Conservation (phyloP, 2,113 vertebrate genomes). For the Calidris pygmaea region DNA sequence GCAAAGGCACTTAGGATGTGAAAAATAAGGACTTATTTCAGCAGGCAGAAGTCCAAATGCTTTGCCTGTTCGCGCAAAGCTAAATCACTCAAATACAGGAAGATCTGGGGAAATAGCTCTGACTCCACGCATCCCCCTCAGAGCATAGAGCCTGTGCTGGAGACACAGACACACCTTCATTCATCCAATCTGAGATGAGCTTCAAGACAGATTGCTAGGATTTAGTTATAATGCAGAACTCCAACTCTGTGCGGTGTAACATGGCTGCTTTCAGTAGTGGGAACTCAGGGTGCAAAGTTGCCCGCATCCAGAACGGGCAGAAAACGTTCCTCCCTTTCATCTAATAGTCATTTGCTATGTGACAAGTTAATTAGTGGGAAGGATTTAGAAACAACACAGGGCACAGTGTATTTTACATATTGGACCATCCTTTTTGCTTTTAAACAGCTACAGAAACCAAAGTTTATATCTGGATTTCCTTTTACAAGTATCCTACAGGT, state of each 20-base stretch:
- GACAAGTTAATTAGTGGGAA: neutral
- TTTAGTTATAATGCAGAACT: neutral
- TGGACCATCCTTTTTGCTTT: neutral
- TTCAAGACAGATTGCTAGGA: neutral
- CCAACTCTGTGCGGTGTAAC: neutral
- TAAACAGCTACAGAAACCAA: neutral
- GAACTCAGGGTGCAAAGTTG: neutral
- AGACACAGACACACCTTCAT: neutral
- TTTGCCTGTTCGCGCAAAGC: neutral
- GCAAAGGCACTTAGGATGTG: neutral
- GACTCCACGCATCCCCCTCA: fast-evolving
- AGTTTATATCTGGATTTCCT: neutral
- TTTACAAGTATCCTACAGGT: neutral
- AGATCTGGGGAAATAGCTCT: neutral
- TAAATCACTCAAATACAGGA: neutral
- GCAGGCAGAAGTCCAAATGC: neutral
- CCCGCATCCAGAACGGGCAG: neutral
- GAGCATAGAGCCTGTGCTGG: neutral
- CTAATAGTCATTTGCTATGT: neutral
- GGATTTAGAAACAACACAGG: neutral
- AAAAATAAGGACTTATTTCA: neutral
- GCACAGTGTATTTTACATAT: fast-evolving
- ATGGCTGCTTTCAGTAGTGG: fast-evolving
- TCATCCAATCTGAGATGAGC: neutral
- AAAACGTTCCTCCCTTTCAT: neutral